Evolutionary conservation across 2,888 invertebrate genomes (phyloP).

Genomic region (Hoplodrina blanda): DNA sequence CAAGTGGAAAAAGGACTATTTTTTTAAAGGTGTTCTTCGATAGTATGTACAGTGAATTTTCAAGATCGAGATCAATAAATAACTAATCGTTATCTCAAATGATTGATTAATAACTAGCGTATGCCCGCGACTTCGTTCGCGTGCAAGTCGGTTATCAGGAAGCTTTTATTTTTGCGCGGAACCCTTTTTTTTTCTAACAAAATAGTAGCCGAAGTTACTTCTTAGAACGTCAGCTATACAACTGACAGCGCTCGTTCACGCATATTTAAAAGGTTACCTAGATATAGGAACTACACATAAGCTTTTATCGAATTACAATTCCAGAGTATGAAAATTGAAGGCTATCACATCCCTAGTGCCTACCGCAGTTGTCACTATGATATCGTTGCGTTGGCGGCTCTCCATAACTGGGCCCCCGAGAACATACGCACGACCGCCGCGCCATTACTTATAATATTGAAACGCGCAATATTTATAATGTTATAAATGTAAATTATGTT

Average conservation of each 20-base stretch:
- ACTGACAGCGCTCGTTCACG: no score
- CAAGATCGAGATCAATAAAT: no score
- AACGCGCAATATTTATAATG: conserved; percentile 39
- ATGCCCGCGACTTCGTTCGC: no score
- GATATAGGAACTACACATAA: no score
- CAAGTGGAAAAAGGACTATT: conserved; percentile 17
- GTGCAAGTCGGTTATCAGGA: no score
- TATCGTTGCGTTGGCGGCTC: conserved; percentile 56
- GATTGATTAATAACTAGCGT: no score
- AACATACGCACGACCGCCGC: conserved; percentile 42
- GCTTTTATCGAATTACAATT: conserved; percentile 1
- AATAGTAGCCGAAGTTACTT: no score
- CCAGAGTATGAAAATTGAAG: conserved; percentile 1
- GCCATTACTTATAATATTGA: conserved; percentile 52
- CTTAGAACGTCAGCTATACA: no score
- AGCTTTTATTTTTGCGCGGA: no score
- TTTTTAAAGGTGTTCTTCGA: conserved; percentile 5
- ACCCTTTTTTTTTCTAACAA: no score
- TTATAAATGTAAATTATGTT: conserved; percentile 38
- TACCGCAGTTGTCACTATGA: conserved; percentile 43
- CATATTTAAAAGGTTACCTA: no score
- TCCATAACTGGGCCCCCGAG: conserved; percentile 64
- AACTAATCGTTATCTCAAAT: no score
- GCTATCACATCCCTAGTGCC: conserved; percentile 40
- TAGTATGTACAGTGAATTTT: neutral